Evolutionary conservation across 35 echinoderm and acorn worm species (phyloP).

Genomic region (Chiridota heheva): DNA sequence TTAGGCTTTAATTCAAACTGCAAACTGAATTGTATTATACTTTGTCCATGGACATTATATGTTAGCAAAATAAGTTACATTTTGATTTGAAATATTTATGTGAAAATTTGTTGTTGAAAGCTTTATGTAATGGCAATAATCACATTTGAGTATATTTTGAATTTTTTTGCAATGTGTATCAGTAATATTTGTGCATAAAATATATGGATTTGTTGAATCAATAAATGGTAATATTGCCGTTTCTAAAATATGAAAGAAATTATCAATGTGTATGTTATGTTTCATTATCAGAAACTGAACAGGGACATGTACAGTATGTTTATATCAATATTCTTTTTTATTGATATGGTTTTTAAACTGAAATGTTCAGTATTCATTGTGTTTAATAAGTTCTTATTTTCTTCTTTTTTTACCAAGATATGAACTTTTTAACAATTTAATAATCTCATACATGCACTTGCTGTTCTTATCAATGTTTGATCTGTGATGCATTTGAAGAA

Average conservation of each 20-base stretch:
- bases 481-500: too few species aligned
- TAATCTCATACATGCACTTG: too few species aligned
- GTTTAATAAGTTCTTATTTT: too few species aligned
- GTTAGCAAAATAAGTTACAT: background rate
- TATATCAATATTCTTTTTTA: too few species aligned
- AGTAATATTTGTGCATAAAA: conserved; percentile 4
- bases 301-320: too few species aligned
- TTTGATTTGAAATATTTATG: conserved; percentile 5
- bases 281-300: too few species aligned
- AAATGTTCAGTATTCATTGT: too few species aligned
- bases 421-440: too few species aligned
- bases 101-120: background rate
- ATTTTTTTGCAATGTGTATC: background rate
- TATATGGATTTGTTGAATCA: background rate
- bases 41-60: conserved; percentile 16
- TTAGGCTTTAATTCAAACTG: background rate
- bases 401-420: too few species aligned
- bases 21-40: conserved; percentile 36
- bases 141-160: background rate
- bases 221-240: background rate
- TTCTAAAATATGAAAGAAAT: background rate
- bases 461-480: too few species aligned
- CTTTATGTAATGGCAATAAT: background rate
- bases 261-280: too few species aligned
- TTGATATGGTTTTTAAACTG: too few species aligned